Conservation (phyloP, 2,113 vertebrate genomes). For the Vicugna pacos region DNA sequence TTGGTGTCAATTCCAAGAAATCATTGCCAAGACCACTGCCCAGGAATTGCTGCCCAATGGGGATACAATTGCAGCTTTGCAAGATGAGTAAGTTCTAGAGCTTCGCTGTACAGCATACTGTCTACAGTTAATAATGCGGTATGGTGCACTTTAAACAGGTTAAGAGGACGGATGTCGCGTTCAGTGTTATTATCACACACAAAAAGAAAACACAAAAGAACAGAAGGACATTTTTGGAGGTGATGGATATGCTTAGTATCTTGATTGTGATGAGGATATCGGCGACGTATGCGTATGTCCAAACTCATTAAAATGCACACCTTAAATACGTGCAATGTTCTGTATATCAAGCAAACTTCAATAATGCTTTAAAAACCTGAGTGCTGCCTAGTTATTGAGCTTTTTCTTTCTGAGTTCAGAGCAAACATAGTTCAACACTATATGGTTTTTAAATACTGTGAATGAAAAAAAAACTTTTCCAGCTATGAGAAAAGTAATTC, state of each 20-base stretch:
- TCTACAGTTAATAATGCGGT: background rate
- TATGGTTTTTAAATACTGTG: constrained; percentile 5
- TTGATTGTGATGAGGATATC: background rate
- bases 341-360: background rate
- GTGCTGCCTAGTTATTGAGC: background rate
- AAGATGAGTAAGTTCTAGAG: background rate
- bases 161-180: background rate
- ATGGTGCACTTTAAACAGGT: background rate
- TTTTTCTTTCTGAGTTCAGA: background rate
- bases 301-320: background rate
- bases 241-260: background rate
- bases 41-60: background rate
- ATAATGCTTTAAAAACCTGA: background rate
- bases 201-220: background rate
- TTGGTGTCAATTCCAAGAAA: background rate
- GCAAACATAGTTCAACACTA: background rate
- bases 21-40: background rate
- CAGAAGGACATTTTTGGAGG: background rate
- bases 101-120: background rate
- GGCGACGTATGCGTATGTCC: background rate
- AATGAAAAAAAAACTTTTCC: background rate
- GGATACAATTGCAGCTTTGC: background rate
- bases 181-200: background rate
- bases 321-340: background rate
- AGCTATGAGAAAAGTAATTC: background rate